Evolutionary conservation across 2,797 vertebrate species (phyloP), one percentile per base, ranked within the genome.

Genomic region (Pseudochirops corinnae): DNA sequence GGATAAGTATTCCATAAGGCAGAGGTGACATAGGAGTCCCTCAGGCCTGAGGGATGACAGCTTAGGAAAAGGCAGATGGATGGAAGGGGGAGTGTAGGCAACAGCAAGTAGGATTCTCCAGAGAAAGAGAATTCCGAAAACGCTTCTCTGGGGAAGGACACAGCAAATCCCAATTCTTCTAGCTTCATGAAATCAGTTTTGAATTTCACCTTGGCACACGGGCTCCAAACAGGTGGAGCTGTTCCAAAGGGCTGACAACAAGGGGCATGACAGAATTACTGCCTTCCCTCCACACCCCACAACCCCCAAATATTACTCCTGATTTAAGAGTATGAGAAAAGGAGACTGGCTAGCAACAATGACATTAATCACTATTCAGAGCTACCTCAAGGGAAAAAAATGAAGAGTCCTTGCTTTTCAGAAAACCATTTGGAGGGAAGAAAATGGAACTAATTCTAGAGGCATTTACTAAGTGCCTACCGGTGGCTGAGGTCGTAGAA

Each of bases 161-260:
- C 9, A 55, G 94, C 31, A 90, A 96, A 96, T 93, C 94, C 93
- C 55, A 96, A 50, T 50, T 91, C 46, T 96, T 97, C 95, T 92
- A 62, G 56, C 94, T 92, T 96, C 96, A 97, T 52, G 94, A 74
- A 96, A 92, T 91, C 97, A 97, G 97, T 97, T 98, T 97, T 97
- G 95, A 98, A 96, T 5, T 97, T 97, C 97, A 95, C 39, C 93
- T 67, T 93, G 87, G 96, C 96, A 93, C 91, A 24, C 94, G 92
- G 55, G 39, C 95, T 57, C 62, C 96, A 93, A 96, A 18, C n/a
- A 96, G 56, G 93, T 95, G 95, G 96, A 92, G 92, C 90, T 94
- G 96, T 97, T 87, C 96, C 95, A 97, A 97, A 97, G 95, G 21
- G 96, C 97, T 16, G 60, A 95, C 90, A 98, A 97, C 93, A 97